Conservation (phyloP, 2,113 vertebrate species). For the Rhea pennata region DNA sequence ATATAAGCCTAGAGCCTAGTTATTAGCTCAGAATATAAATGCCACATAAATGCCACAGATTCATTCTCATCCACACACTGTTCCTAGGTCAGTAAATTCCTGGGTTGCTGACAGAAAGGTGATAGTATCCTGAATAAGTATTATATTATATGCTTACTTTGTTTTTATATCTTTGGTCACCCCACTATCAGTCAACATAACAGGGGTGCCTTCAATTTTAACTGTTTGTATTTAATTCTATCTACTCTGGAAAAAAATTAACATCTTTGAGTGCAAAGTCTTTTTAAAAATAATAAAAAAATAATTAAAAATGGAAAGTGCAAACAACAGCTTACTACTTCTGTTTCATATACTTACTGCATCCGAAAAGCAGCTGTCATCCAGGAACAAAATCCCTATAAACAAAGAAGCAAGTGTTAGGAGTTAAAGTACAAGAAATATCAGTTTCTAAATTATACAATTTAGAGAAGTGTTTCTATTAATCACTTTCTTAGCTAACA, state of each 20-base stretch:
- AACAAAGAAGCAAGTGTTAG: constrained; percentile 13
- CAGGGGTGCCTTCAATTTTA: not conserved
- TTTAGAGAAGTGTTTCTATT: not conserved
- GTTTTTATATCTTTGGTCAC: not conserved
- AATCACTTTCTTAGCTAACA: not conserved
- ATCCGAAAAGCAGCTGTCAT: constrained; percentile 86
- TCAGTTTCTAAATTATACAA: not conserved
- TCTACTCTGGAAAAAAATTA: not conserved
- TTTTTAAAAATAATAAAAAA: not conserved
- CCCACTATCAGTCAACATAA: not conserved
- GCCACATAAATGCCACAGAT: not conserved
- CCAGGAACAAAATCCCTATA: constrained; percentile 91
- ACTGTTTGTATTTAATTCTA: not conserved
- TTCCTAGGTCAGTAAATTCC: not conserved
- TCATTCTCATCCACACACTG: not conserved
- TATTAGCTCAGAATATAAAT: not conserved
- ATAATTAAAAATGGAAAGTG: not conserved
- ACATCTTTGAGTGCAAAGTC: not conserved
- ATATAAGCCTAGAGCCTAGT: not conserved
- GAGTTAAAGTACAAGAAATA: not conserved
- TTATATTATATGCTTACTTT: not conserved
- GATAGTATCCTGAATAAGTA: not conserved
- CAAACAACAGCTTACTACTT: not conserved
- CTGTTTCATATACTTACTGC: constrained; percentile 83
- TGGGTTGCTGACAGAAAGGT: not conserved